Evolutionary conservation across 1,140 invertebrate species (phyloP).

Genomic region (Druon quercuslanigerum): DNA sequence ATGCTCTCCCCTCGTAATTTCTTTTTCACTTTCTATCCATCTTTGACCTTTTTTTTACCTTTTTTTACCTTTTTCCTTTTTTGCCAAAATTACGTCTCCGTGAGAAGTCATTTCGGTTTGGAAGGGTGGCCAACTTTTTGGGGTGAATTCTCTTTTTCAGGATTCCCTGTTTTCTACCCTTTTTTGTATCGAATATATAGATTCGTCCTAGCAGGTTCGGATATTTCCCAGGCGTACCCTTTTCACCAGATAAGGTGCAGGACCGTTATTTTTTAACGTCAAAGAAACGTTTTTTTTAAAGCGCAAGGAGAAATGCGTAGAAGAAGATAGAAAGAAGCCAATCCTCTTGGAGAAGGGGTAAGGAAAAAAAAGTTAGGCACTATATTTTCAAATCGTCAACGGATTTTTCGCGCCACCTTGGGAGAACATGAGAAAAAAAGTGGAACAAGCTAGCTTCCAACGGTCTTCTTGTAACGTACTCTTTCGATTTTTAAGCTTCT

Average conservation of each 20-base stretch:
- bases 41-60: background rate
- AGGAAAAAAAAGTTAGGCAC: background rate
- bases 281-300: constrained; percentile 26
- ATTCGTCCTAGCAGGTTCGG: constrained; percentile 42
- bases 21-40: constrained; percentile 18
- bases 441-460: constrained; percentile 36
- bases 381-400: constrained; percentile 38
- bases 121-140: constrained; percentile 20
- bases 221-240: constrained; percentile 41
- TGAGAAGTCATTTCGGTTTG: constrained; percentile 42
- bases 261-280: constrained; percentile 52
- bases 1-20: constrained; percentile 29
- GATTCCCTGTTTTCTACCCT: constrained; percentile 31
- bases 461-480: constrained; percentile 37
- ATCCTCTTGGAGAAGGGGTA: constrained; percentile 36
- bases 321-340: background rate
- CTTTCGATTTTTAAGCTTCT: background rate
- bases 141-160: constrained; percentile 36
- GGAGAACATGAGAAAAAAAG: constrained; percentile 17
- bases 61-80: background rate
- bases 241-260: constrained; percentile 46
- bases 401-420: constrained; percentile 47
- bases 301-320: constrained; percentile 33
- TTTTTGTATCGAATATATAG: constrained; percentile 29
- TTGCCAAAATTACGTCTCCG: constrained; percentile 41